Evolutionary conservation across 2,888 invertebrate genomes (phyloP), one percentile per base, ranked within the genome.

Genomic region (Aphidoletes aphidimyza): DNA sequence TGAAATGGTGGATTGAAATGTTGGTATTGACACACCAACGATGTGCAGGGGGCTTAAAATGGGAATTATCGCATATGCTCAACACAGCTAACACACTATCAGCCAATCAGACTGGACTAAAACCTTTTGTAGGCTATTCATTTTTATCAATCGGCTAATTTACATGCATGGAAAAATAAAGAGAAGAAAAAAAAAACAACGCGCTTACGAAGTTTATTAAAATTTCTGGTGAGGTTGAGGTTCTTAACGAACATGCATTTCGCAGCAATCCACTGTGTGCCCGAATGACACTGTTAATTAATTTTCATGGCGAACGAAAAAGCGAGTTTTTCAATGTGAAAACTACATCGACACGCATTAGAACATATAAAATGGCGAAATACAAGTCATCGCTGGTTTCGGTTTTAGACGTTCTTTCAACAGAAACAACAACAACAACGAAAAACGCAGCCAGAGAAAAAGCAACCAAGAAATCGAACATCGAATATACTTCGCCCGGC

Each of bases 131-230:
- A 37, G n/a, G 6, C 81, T n/a, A 36, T 78, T 78, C 36, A 17
- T n/a, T 81, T 69, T 81, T 81, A 81, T 81, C 81, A 37, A 37
- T 37, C 37, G 81, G n/a, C 37, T 37, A 22, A 81, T 26, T 37
- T 11, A 81, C 11, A 9, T 81, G 81, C 22, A 14, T 81, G n/a
- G n/a, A n/a, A n/a, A n/a, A n/a, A n/a, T n/a, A n/a, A n/a, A n/a
- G n/a, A n/a, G n/a, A n/a, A n/a, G n/a, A n/a, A n/a, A n/a, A n/a
- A 19, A 81, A 81, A 37, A 22, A 39, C 37, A 8, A 37, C n/a
- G 81, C 9, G n/a, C n/a, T n/a, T n/a, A n/a, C n/a, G n/a, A n/a
- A n/a, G n/a, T 81, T 81, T 81, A 81, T 37, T 81, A 81, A 81
- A n/a, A 81, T 19, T 2, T 81, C 81, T 81, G 81, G n/a, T n/a